phyloP scores from a whole-genome alignment of 2,888 invertebrate species.

The Bimastos eiseni region DNA sequence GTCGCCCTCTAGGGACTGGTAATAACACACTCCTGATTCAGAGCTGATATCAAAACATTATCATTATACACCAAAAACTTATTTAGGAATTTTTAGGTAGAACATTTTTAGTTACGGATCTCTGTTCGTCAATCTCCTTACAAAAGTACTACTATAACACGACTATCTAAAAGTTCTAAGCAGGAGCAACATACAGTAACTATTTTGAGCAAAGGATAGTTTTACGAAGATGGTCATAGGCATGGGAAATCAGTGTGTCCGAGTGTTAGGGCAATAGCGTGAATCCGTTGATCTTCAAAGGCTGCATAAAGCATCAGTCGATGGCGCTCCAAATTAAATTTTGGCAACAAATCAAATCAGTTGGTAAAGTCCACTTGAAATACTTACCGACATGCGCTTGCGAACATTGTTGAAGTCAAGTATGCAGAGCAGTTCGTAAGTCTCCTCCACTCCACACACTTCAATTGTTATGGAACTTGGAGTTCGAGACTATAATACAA shows the following conservation, averaged over 20 bases:
- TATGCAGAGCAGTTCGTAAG: conserved; percentile 92
- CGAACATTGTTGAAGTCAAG: conserved; percentile 98
- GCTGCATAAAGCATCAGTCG: background rate
- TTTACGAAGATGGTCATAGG: too few species aligned
- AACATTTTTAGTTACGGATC: background rate
- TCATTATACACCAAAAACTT: background rate
- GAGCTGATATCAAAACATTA: background rate
- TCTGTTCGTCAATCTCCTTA: background rate
- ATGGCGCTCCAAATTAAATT: background rate
- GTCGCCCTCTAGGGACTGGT: too few species aligned
- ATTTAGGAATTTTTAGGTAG: background rate
- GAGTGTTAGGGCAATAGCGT: background rate
- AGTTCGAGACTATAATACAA: conserved; percentile 31
- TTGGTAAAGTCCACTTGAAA: background rate
- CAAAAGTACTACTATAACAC: background rate
- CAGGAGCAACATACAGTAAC: background rate
- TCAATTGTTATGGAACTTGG: conserved; percentile 37
- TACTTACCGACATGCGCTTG: conserved; percentile 93
- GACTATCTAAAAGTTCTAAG: too few species aligned
- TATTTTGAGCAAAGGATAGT: too few species aligned
- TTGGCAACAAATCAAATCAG: background rate
- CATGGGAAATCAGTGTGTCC: too few species aligned
- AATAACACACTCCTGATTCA: background rate
- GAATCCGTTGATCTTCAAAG: background rate
- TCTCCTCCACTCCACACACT: conserved; percentile 66